Percentiles rank a stretch among this genome's conserved stretches.
phyloP scores from a whole-genome alignment of 2,888 invertebrate species.

The Nemotelus nigrinus region DNA sequence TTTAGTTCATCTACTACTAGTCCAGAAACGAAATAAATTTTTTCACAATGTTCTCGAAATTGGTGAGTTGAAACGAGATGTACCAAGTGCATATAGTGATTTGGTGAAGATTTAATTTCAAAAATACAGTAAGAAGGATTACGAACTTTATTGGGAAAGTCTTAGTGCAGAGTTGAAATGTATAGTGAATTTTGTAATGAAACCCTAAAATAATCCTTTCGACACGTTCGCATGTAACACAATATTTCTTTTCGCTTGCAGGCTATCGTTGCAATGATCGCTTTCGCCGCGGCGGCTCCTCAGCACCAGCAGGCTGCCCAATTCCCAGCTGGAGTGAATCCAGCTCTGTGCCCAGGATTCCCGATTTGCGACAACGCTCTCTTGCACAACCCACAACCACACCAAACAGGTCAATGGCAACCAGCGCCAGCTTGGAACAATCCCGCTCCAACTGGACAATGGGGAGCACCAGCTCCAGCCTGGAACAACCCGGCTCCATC shows the following conservation, averaged over 20 bases:
- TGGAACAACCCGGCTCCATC: slow-evolving; percentile 31
- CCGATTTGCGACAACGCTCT: slow-evolving; percentile 67
- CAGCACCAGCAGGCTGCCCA: slow-evolving; percentile 62
- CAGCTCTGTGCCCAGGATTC: slow-evolving; percentile 66
- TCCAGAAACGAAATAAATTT: slow-evolving; percentile 6
- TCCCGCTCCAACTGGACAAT: slow-evolving; percentile 45
- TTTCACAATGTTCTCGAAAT: slow-evolving; percentile 31
- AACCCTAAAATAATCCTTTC: too few relatives aligned
- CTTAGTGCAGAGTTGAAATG: too few relatives aligned
- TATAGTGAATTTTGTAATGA: too few relatives aligned
- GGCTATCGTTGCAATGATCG: slow-evolving; percentile 55
- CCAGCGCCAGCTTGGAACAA: slow-evolving; percentile 16
- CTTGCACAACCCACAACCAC: slow-evolving; percentile 61
- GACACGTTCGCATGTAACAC: background rate
- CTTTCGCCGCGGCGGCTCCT: slow-evolving; percentile 61
- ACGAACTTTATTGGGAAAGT: too few relatives aligned
- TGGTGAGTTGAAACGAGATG: background rate
- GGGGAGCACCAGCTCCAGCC: slow-evolving; percentile 12
- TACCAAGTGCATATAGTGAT: too few relatives aligned
- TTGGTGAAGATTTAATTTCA: too few relatives aligned
- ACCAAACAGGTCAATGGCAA: slow-evolving; percentile 52
- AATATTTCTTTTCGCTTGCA: background rate
- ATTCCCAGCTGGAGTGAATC: slow-evolving; percentile 67
- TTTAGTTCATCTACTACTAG: slow-evolving; percentile 14
- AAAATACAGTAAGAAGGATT: too few relatives aligned